Evolutionary conservation across 2,797 vertebrate genomes (phyloP).

Genomic region (Carcharodon carcharias): DNA sequence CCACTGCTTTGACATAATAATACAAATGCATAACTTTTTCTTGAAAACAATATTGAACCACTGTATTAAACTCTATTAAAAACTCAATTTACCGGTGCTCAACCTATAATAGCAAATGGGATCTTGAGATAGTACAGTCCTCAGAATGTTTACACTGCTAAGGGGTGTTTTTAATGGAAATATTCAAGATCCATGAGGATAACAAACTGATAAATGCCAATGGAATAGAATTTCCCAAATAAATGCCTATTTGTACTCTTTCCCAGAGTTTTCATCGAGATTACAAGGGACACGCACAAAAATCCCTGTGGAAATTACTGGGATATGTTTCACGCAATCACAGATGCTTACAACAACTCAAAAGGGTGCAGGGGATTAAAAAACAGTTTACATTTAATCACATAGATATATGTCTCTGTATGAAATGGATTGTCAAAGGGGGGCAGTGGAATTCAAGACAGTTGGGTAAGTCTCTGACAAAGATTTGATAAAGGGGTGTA

Average conservation of each 20-base stretch:
- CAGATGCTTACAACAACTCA: not conserved
- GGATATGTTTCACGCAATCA: not conserved
- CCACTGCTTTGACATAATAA: not conserved
- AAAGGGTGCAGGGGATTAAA: not conserved
- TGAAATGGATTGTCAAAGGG: not conserved
- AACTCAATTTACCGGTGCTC: not conserved
- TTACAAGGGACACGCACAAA: not conserved
- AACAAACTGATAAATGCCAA: not conserved
- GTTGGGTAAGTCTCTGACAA: not conserved
- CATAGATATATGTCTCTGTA: not conserved
- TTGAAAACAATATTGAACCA: not conserved
- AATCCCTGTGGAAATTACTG: not conserved
- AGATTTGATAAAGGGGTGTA: not conserved
- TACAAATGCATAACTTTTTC: not conserved
- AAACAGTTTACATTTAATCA: not conserved
- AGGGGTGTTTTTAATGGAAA: not conserved
- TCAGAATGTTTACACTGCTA: not conserved
- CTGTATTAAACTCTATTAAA: not conserved
- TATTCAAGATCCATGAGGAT: not conserved
- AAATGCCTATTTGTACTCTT: not conserved
- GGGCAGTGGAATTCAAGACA: not conserved
- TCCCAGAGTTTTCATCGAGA: not conserved
- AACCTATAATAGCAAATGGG: not conserved
- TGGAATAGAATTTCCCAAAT: not conserved
- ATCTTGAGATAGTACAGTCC: not conserved